Conservation (phyloP, 2,113 vertebrate genomes). For the Eleginops maclovinus region DNA sequence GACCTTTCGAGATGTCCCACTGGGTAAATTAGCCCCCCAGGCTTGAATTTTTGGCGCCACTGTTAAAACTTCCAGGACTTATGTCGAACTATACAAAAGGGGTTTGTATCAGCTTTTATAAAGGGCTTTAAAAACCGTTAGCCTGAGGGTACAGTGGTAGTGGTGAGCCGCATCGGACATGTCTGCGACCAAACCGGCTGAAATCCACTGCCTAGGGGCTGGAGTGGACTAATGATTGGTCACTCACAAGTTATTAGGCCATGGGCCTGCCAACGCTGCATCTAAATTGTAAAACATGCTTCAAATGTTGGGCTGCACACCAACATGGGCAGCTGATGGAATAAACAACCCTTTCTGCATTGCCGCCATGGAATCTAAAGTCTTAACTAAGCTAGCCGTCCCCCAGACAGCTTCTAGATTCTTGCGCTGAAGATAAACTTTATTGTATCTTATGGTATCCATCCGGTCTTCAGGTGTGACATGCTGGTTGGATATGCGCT, state of each 20-base stretch:
- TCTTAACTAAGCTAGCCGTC: background rate
- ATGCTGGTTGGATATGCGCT: background rate
- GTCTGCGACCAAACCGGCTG: background rate
- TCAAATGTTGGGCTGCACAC: background rate
- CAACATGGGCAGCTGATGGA: too few relatives aligned
- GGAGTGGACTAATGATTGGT: background rate
- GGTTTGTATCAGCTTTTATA: conserved; percentile 9
- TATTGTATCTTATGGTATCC: background rate
- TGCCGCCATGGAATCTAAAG: background rate
- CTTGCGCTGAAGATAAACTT: too few relatives aligned
- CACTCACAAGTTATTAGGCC: background rate
- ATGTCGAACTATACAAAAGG: conserved; percentile 30
- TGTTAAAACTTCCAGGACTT: conserved; percentile 16
- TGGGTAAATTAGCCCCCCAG: conserved; percentile 34
- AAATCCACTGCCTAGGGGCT: background rate
- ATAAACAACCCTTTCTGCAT: too few relatives aligned
- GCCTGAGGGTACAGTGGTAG: background rate
- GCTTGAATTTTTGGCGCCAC: conserved; percentile 30
- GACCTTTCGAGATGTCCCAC: conserved; percentile 26
- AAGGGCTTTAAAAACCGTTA: background rate
- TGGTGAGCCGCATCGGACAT: background rate
- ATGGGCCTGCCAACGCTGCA: too few relatives aligned
- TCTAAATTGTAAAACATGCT: too few relatives aligned
- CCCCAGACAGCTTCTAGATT: background rate
- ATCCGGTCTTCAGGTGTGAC: background rate